Percentiles rank a stretch among this genome's conserved stretches.
Evolutionary conservation across 2,113 vertebrate species (phyloP).

Genomic region (Perccottus glenii): DNA sequence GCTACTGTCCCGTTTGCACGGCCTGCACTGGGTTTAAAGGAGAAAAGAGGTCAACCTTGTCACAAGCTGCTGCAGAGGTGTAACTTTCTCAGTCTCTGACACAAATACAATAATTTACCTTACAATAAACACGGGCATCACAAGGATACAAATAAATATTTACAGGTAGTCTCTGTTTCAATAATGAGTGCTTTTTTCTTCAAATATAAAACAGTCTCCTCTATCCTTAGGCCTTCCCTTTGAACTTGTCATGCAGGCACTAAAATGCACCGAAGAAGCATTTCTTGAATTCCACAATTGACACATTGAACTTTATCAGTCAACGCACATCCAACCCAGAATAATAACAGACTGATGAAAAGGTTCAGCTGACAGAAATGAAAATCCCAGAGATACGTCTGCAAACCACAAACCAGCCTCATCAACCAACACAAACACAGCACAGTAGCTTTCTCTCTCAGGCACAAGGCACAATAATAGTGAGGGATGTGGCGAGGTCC

Average conservation of each 20-base stretch:
- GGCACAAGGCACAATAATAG: conserved; percentile 68
- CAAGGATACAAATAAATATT: neutral
- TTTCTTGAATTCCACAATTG: conserved; percentile 51
- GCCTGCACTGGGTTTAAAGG: conserved; percentile 1
- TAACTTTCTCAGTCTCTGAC: conserved; percentile 1
- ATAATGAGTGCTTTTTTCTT: neutral
- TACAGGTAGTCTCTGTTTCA: neutral
- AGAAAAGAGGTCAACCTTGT: conserved; percentile 45
- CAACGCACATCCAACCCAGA: conserved; percentile 11
- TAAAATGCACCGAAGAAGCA: conserved; percentile 39
- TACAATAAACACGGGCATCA: conserved; percentile 3
- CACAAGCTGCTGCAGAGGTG: conserved; percentile 20
- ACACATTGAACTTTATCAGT: conserved; percentile 39
- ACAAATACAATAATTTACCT: neutral
- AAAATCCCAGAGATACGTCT: conserved; percentile 11
- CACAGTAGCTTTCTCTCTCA: conserved; percentile 32
- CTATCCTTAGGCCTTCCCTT: conserved; percentile 3
- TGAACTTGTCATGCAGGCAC: conserved; percentile 42
- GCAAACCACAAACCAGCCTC: conserved; percentile 12
- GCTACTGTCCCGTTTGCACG: conserved; percentile 26
- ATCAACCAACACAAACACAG: conserved; percentile 31
- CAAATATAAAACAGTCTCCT: neutral
- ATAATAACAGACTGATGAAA: conserved; percentile 2
- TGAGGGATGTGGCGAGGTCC: conserved; percentile 48
- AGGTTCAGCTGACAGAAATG: conserved; percentile 8